Percentiles rank a stretch among this genome's conserved stretches.
Evolutionary conservation across 2,113 vertebrate species (phyloP).

Genomic region (Apus apus): DNA sequence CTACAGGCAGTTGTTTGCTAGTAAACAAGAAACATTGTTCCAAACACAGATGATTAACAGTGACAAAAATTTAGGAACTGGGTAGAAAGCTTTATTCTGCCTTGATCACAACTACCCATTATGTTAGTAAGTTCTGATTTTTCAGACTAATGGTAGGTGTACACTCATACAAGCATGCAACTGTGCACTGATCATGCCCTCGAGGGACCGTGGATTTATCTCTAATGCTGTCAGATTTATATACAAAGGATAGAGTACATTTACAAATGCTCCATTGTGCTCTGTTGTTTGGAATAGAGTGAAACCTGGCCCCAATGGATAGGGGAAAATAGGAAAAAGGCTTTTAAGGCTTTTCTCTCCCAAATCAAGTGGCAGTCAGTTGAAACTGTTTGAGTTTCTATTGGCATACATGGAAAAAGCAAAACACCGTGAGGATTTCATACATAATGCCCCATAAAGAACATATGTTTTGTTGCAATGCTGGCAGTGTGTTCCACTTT

Average conservation of each 20-base stretch:
- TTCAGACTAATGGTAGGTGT: constrained; percentile 33
- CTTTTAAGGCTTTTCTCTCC: neutral
- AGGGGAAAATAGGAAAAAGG: neutral
- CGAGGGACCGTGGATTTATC: constrained; percentile 21
- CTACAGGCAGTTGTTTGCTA: constrained; percentile 34
- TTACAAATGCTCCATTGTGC: neutral
- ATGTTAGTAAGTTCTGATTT: constrained; percentile 45
- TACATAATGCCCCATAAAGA: neutral
- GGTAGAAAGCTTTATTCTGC: constrained; percentile 23
- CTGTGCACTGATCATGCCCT: neutral
- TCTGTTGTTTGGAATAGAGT: neutral
- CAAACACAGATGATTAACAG: constrained; percentile 41
- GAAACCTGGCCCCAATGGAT: neutral
- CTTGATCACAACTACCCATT: constrained; percentile 28
- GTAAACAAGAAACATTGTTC: constrained; percentile 48
- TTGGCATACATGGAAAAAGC: neutral
- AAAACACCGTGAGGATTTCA: neutral
- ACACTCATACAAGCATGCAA: neutral
- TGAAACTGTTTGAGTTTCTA: neutral
- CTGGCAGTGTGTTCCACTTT: neutral
- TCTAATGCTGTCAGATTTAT: constrained; percentile 25
- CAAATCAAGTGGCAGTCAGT: neutral
- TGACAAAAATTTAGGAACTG: constrained; percentile 43
- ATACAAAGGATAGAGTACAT: neutral
- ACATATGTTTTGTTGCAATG: rapidly evolving